Base-by-base conservation (phyloP, 2,113 vertebrate genomes). In the Coptodon rendalli region DNA sequence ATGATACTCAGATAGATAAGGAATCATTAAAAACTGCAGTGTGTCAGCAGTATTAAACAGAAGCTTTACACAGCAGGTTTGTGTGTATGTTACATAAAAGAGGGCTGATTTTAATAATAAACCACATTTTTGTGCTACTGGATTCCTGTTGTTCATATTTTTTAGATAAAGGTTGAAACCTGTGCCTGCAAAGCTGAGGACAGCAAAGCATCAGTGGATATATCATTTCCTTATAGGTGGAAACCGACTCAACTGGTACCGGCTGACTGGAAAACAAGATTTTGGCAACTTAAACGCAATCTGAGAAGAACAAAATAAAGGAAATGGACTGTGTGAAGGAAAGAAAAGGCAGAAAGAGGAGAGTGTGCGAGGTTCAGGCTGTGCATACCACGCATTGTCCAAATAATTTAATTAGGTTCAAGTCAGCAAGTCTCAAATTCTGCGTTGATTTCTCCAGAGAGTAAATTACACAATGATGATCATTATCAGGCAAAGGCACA, bases 381-480 rank as follows among this genome's bases (percentile, higher is more conserved):
- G 82, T 80, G 81, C 89, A 86, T 81, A 36, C 86, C 83, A 31
- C 13, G 8, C 84, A 91, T 89, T 86, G 73, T 87, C 10, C 56
- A 11, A 6, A 85, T 90, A 82, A 92, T 93, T 79, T 52, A 89
- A 95, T 93, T 89, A 31, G 86, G 93, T 81, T 86, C 54, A 92
- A 93, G 85, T 92, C 94, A 95, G 94, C 91, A 85, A 80, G 68
- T 88, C 81, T 86, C 83, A 89, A 91, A 91, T 88, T 80, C 43
- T 45, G 52, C 9, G 24, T 54, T 91, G 48, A 93, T 95, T 89
- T 92, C 91, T 86, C 93, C 19, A 17, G 90, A 76, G 92, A 84
- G 84, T 80, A 73, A 88, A 82, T 90, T 81, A 59, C 82, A 93
- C 89, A 92, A 86, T 50, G 71, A 80, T 31, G 48, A 89, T 89